phyloP scores from a whole-genome alignment of 2,888 invertebrate genomes.

The Nowickia ferox region DNA sequence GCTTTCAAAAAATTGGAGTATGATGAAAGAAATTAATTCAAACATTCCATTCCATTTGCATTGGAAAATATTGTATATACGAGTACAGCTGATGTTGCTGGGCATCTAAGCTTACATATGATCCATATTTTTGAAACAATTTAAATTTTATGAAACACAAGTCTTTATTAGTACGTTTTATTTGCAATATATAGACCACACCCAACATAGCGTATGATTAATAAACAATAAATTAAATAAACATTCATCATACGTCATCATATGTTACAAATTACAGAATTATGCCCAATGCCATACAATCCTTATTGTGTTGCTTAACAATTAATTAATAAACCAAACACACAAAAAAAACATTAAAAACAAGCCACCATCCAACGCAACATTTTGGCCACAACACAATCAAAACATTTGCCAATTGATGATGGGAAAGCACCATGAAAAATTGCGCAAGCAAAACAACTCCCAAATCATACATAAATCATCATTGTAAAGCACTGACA shows the following conservation, averaged over 20 bases:
- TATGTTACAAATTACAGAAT: neutral
- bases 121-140: too few relatives aligned
- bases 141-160: too few relatives aligned
- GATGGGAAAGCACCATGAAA: conserved; percentile 25
- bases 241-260: conserved; percentile 31
- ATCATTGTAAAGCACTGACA: conserved; percentile 24
- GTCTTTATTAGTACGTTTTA: too few relatives aligned
- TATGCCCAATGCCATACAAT: conserved; percentile 7
- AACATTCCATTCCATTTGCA: too few relatives aligned
- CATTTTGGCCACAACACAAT: conserved; percentile 19
- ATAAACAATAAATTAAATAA: conserved; percentile 18
- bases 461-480: conserved; percentile 53
- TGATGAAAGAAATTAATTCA: too few relatives aligned
- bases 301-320: conserved; percentile 45
- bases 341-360: conserved; percentile 42
- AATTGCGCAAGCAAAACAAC: neutral
- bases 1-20: too few relatives aligned
- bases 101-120: too few relatives aligned
- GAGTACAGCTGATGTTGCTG: too few relatives aligned
- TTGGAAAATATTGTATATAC: too few relatives aligned
- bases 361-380: conserved; percentile 21
- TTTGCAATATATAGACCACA: too few relatives aligned
- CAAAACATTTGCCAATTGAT: neutral
- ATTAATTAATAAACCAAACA: conserved; percentile 65
- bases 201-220: neutral